Evolutionary conservation across 1,140 invertebrate species (phyloP).

Genomic region (Drosophila tropicalis): DNA sequence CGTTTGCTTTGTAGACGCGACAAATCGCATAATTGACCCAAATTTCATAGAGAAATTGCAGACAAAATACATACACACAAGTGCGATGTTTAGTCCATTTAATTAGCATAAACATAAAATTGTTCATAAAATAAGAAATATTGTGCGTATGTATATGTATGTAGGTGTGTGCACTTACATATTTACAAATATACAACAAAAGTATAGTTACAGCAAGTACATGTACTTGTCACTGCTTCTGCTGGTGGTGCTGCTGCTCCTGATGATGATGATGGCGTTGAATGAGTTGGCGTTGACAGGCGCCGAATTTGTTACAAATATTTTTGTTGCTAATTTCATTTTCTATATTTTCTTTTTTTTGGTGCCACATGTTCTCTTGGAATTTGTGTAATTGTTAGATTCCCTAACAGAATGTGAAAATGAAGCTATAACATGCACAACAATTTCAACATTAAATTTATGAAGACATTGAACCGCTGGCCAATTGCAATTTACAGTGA

Average conservation of each 20-base stretch:
- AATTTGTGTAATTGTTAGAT: slow-evolving; percentile 23
- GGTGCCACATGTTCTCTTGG: slow-evolving; percentile 8
- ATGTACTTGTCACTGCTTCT: slow-evolving; percentile 6
- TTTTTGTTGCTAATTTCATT: slow-evolving; percentile 29
- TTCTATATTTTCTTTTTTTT: neutral
- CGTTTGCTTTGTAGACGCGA: slow-evolving; percentile 47
- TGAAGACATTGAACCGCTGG: neutral
- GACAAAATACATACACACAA: slow-evolving; percentile 12
- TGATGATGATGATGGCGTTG: slow-evolving; percentile 43
- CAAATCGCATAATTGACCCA: slow-evolving; percentile 81
- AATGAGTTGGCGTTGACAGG: slow-evolving; percentile 66
- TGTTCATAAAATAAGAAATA: slow-evolving; percentile 40
- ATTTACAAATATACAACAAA: neutral
- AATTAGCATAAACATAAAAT: slow-evolving; percentile 68
- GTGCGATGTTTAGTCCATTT: slow-evolving; percentile 62
- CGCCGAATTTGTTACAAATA: slow-evolving; percentile 63
- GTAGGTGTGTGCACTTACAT: no score
- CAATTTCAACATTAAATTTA: neutral
- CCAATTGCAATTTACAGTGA: neutral
- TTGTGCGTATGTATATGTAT: neutral
- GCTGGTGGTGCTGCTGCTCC: slow-evolving; percentile 11
- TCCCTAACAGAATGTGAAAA: neutral
- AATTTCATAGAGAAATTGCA: slow-evolving; percentile 59
- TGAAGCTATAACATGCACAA: neutral
- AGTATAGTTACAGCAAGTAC: slow-evolving; percentile 9